Conservation (phyloP, 2,888 invertebrate genomes). For the Caenorhabditis becei region DNA sequence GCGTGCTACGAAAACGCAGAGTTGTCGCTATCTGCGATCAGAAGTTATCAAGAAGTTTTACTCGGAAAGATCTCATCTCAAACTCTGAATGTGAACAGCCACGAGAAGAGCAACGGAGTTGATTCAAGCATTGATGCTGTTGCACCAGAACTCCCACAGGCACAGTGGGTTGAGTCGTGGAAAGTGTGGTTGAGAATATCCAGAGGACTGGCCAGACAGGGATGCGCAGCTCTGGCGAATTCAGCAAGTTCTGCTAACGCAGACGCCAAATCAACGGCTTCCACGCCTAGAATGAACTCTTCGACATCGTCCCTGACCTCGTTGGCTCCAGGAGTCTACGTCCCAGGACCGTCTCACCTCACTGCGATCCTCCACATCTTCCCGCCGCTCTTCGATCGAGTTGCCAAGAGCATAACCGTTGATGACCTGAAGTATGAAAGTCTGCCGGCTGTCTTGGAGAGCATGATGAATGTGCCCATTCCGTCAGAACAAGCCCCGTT, state of each 20-base stretch:
- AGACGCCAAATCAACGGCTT: slow-evolving; percentile 33
- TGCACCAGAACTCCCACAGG: slow-evolving; percentile 72
- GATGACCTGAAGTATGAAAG: slow-evolving; percentile 68
- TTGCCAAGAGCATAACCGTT: slow-evolving; percentile 61
- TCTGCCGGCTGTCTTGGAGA: slow-evolving; percentile 80
- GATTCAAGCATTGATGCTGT: slow-evolving; percentile 49
- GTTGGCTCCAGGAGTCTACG: slow-evolving; percentile 84
- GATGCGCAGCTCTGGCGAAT: slow-evolving; percentile 47
- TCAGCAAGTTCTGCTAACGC: slow-evolving; percentile 24
- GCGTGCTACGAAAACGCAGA: slow-evolving; percentile 93
- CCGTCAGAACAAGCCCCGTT: slow-evolving; percentile 89
- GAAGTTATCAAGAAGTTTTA: slow-evolving; percentile 91
- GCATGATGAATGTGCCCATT: slow-evolving; percentile 89
- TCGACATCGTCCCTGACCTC: slow-evolving; percentile 48
- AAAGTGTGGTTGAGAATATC: slow-evolving; percentile 69
- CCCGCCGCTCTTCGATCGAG: slow-evolving; percentile 88
- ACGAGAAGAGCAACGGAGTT: slow-evolving; percentile 55
- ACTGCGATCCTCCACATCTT: slow-evolving; percentile 96
- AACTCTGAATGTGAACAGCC: slow-evolving; percentile 73
- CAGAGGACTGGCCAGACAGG: slow-evolving; percentile 63
- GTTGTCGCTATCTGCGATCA: slow-evolving; percentile 92
- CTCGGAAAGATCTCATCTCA: slow-evolving; percentile 70
- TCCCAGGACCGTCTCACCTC: slow-evolving; percentile 94
- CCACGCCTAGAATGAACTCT: slow-evolving; percentile 54
- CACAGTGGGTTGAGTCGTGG: slow-evolving; percentile 79